phyloP scores from a whole-genome alignment of 2,113 vertebrate genomes.

The Gymnorhina tibicen region DNA sequence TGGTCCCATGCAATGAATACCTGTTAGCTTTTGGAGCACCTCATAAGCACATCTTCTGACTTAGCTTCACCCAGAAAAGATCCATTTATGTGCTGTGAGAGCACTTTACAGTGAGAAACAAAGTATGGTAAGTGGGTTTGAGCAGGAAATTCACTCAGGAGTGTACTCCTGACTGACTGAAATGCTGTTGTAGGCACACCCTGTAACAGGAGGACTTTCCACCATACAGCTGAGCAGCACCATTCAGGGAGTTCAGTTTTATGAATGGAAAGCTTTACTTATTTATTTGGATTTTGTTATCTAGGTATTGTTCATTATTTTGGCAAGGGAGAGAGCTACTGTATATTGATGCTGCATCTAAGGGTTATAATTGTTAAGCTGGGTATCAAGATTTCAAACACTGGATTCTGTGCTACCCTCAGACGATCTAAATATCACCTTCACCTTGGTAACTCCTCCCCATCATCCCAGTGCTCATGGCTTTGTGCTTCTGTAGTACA shows the following conservation, averaged over 20 bases:
- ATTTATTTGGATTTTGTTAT: background rate
- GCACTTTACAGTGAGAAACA: background rate
- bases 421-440: background rate
- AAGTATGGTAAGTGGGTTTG: background rate
- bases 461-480: rapidly evolving
- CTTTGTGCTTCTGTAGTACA: background rate
- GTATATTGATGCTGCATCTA: background rate
- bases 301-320: background rate
- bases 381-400: background rate
- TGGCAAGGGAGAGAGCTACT: background rate
- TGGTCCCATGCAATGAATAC: background rate
- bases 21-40: background rate
- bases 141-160: background rate
- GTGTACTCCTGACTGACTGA: background rate
- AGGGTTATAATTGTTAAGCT: background rate
- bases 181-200: background rate
- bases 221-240: background rate
- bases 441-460: background rate
- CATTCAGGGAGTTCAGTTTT: background rate
- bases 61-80: background rate
- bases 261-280: background rate
- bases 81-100: background rate
- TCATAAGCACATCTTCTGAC: background rate
- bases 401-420: background rate
- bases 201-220: background rate